phyloP scores from a whole-genome alignment of 2,888 invertebrate genomes.

The Drosophila putrida region DNA sequence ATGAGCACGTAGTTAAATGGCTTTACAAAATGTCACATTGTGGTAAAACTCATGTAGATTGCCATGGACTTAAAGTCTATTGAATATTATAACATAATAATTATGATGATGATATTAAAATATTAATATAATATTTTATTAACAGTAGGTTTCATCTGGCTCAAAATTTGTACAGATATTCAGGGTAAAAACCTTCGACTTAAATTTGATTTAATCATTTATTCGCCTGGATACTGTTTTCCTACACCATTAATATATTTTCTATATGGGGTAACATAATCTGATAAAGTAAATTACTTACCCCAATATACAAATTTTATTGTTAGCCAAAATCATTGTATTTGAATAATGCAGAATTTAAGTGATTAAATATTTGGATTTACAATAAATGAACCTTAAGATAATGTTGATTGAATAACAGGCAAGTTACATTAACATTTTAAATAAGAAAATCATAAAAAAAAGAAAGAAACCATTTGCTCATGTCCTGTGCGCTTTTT shows the following conservation, averaged over 20 bases:
- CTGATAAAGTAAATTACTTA: no score
- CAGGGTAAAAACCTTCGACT: not conserved
- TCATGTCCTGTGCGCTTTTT: conserved; percentile 1
- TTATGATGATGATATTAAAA: no score
- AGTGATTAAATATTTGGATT: no score
- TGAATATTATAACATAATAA: not conserved
- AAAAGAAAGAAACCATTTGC: not conserved
- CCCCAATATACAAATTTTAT: no score
- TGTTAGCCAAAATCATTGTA: no score
- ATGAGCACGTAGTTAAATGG: conserved; percentile 25
- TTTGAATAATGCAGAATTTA: no score
- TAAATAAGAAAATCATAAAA: not conserved
- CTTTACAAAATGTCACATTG: conserved; percentile 17
- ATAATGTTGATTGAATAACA: no score
- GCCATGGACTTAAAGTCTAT: conserved; percentile 15
- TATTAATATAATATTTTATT: no score
- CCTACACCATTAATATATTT: not conserved
- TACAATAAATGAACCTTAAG: no score
- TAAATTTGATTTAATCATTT: not conserved
- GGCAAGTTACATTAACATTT: not conserved
- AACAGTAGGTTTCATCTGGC: not conserved
- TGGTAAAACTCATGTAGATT: conserved; percentile 5
- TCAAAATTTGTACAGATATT: not conserved
- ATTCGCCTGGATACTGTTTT: not conserved
- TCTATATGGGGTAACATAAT: no score